phyloP scores from a whole-genome alignment of 2,797 vertebrate genomes.

The Myripristis murdjan region DNA sequence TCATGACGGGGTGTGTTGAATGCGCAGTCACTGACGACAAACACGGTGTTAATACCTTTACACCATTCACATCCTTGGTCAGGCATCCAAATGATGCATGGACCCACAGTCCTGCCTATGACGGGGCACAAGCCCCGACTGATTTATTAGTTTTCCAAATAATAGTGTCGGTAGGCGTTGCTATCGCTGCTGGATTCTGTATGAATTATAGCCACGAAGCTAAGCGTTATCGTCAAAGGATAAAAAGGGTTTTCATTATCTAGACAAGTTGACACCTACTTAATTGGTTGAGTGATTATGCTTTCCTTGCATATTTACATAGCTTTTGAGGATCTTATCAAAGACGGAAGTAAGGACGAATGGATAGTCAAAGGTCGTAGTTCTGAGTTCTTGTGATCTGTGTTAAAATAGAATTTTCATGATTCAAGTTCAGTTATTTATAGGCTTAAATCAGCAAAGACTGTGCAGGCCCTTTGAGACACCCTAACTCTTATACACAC shows the following conservation, averaged over 20 bases:
- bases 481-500: no score
- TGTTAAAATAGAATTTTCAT: no score
- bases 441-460: no score
- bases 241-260: slow-evolving; percentile 5
- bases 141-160: background rate
- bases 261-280: no score
- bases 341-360: no score
- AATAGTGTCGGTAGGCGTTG: background rate
- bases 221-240: background rate
- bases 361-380: no score
- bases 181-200: slow-evolving; percentile 3
- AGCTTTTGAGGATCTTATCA: no score
- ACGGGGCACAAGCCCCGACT: slow-evolving; percentile 19
- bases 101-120: background rate
- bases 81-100: slow-evolving; percentile 10
- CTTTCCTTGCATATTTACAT: no score
- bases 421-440: no score
- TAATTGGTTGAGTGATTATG: no score
- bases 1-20: slow-evolving; percentile 19
- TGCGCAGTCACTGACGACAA: slow-evolving; percentile 15
- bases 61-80: slow-evolving; percentile 37
- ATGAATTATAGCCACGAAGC: background rate
- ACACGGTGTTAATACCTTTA: slow-evolving; percentile 17
- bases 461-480: no score
- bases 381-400: slow-evolving; percentile 17